These are phyloP conservation scores for Tupaia tana DNA, from an alignment of 2,113 vertebrate species.

Conservation along the genomic window DNA sequence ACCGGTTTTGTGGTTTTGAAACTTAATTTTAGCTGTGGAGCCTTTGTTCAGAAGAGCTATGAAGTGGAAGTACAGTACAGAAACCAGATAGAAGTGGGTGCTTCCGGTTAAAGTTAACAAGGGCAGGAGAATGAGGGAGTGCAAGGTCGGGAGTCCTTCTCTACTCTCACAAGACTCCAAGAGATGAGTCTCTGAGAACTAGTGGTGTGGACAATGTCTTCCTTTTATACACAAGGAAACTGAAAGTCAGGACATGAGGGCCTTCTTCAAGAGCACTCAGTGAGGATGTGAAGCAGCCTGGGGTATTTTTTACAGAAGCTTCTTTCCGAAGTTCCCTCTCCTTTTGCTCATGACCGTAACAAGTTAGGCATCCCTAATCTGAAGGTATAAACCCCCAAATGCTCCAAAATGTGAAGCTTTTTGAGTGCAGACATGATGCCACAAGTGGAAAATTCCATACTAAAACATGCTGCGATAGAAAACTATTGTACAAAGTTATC, in stretches of 20 bases:
- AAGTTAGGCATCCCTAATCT: too few relatives aligned
- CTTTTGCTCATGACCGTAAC: not conserved
- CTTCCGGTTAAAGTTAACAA: not conserved
- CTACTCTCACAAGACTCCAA: too few relatives aligned
- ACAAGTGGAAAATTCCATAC: too few relatives aligned
- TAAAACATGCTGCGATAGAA: too few relatives aligned
- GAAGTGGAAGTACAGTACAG: accelerated
- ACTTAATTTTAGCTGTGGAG: not conserved
- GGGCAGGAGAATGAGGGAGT: too few relatives aligned
- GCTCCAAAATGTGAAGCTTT: too few relatives aligned
- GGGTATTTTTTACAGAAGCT: not conserved
- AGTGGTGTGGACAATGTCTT: not conserved
- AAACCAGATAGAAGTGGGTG: not conserved
- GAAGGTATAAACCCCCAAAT: too few relatives aligned
- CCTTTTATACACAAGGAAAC: not conserved
- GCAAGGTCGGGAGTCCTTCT: not conserved
- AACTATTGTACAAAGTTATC: too few relatives aligned
- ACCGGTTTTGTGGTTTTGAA: not conserved
- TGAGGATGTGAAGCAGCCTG: not conserved
- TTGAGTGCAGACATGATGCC: too few relatives aligned
- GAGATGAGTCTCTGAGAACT: not conserved
- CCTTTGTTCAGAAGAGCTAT: not conserved
- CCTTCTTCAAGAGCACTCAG: not conserved
- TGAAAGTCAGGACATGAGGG: not conserved
- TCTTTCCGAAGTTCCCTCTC: not conserved